Evolutionary conservation across 1,140 invertebrate genomes (phyloP), one percentile per base, ranked within the genome.

Genomic region (Ostrea edulis): DNA sequence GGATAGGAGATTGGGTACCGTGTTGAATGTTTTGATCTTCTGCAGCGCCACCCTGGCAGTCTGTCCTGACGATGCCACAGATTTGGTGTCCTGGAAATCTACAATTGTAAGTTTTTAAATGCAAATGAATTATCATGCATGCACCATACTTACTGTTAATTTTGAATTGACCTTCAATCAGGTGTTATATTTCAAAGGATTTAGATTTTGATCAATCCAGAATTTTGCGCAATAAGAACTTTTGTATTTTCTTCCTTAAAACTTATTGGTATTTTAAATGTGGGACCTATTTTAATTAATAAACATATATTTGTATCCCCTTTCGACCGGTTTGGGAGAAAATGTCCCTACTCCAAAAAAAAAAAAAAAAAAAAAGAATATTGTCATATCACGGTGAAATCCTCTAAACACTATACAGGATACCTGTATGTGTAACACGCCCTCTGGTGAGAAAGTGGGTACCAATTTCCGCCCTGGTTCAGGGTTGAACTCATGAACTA

Each of bases 91-190:
- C 4, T 77, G 68, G 68, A 14, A 22, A 5, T 14, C 68, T 14
- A 25, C 22, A 29, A 12, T 29, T 77, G 68, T 77, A 77, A 77
- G 68, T 77, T 14, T 62, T n/a, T 62, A 62, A 62, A 62, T 62
- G 58, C 58, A 62, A 62, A 20, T 17, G 7, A 62, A 20, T n/a
- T 62, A 20, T 62, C n/a, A 5, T 62, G n/a, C n/a, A n/a, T n/a
- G n/a, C n/a, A n/a, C n/a, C n/a, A 20, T 11, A 17, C 55, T 11
- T 68, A 7, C 22, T 68, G n/a, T 25, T 22, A 58, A 58, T 68
- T 68, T n/a, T 68, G 8, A 2, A 8, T 55, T 55, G 2, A 55
- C 8, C 54, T 11, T 11, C 17, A 55, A 8, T 17, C 9, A 17
- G 2, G 11, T 17, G 2, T 20, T 12, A 3, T 58, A 1, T 11